Conservation (phyloP, 1,140 invertebrate species). For the Adelges cooleyi region DNA sequence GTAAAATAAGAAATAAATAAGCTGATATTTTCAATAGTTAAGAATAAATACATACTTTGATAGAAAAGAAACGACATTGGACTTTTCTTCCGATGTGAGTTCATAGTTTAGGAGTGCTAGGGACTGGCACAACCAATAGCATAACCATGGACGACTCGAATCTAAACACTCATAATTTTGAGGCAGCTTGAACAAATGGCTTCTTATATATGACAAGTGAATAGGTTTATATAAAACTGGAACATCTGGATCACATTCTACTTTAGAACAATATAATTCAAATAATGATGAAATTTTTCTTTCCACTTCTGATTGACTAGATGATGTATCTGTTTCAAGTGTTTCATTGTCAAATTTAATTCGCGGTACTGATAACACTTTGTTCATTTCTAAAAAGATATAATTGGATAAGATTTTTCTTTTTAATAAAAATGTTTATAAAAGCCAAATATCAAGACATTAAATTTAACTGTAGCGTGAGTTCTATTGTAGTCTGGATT, state of each 20-base stretch:
- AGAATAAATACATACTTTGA: constrained; percentile 38
- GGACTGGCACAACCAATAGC: constrained; percentile 90
- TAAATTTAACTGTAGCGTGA: too few relatives aligned
- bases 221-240: constrained; percentile 51
- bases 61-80: constrained; percentile 56
- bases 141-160: constrained; percentile 87
- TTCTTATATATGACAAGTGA: constrained; percentile 58
- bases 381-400: constrained; percentile 6
- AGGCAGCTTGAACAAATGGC: constrained; percentile 54
- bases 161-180: constrained; percentile 69
- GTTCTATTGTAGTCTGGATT: too few relatives aligned
- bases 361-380: neutral
- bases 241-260: constrained; percentile 42
- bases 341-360: constrained; percentile 7
- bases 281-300: constrained; percentile 49
- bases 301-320: constrained; percentile 46
- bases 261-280: constrained; percentile 45
- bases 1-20: constrained; percentile 5
- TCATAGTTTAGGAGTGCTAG: constrained; percentile 67
- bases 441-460: too few relatives aligned
- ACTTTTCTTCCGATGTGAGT: constrained; percentile 53
- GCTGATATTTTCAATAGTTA: neutral
- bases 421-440: too few relatives aligned
- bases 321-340: constrained; percentile 5
- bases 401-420: too few relatives aligned